A percentile compares a stretch with the other conserved stretches of the same genome.
These are phyloP conservation scores for Pampus argenteus DNA, from an alignment of 2,797 vertebrate species.

Conservation along the genomic window DNA sequence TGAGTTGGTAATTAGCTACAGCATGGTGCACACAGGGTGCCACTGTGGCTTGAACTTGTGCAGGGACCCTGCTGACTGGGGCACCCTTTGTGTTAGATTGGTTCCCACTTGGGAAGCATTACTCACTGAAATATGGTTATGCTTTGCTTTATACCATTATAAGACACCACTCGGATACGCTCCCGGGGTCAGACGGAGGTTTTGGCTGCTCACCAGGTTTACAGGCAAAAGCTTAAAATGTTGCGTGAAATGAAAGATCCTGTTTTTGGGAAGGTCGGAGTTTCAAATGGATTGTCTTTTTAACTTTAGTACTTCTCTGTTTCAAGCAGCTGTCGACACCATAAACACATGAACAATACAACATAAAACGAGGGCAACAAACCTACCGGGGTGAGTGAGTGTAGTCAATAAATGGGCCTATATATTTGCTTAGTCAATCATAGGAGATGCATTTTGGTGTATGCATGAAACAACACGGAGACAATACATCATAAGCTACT, in stretches of 20 bases:
- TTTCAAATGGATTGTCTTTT: conserved; percentile 13
- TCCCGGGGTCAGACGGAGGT: conserved; percentile 67
- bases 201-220: conserved; percentile 4
- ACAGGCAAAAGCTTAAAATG: conserved; percentile 7
- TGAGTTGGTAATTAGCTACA: conserved; percentile 77
- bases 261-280: neutral
- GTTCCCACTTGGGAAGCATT: conserved; percentile 80
- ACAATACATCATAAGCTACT: conserved; percentile 74
- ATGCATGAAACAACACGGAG: conserved; percentile 48
- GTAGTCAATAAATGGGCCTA: conserved; percentile 51
- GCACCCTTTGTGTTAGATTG: conserved; percentile 80
- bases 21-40: conserved; percentile 72
- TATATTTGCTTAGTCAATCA: conserved; percentile 67
- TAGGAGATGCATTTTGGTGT: conserved; percentile 52
- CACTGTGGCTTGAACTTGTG: conserved; percentile 80
- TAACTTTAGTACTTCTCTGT: neutral
- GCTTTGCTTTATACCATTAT: conserved; percentile 68
- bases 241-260: conserved; percentile 8
- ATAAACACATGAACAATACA: conserved; percentile 4
- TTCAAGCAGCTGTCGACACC: conserved; percentile 23
- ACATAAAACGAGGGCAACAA: conserved; percentile 56
- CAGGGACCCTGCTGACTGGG: conserved; percentile 70
- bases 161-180: conserved; percentile 56
- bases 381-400: conserved; percentile 25
- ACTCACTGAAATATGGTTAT: conserved; percentile 78